Base-by-base conservation (phyloP, 2,888 invertebrate genomes). In the Imbricaverruca yamaguchii region DNA sequence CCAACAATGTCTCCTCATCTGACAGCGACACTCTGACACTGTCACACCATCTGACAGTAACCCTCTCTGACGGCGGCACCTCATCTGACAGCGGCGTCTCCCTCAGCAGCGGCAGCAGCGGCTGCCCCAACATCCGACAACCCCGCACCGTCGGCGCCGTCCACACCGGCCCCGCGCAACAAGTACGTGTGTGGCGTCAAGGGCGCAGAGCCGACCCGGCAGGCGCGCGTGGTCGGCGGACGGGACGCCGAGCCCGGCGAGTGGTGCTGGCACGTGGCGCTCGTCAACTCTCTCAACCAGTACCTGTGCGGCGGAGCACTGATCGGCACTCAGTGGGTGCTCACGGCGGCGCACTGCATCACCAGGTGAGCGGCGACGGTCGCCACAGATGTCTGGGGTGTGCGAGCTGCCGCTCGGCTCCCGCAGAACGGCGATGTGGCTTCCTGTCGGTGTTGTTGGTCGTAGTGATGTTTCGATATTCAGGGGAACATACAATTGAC, bases 211-310 rank as follows among this genome's bases (percentile, higher is more conserved):
- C 88, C 92, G 79, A 88, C 89, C 88, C 89, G 87, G 11, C 86
- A 87, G 1, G 84, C 83, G 0, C 88, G 92, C 23, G 95, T 96
- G 83, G 95, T 96, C 84, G 96, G 96, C 18, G 96, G 96, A n/a
- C 93, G 93, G 87, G 96, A 96, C 87, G 94, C 96, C 2, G 93
- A 92, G 85, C 93, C 95, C 82, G 95, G 94, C 79, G 96, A 96
- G 89, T 96, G 96, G 95, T 96, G 96, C 88, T 96, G 96, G 96
- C 95, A 95, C 89, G 94, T 94, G 84, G 96, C 96, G 0, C 90
- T 96, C 84, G 96, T 96, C 87, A 96, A 96, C 88, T 94, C 95
- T 0, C 89, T 95, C 82, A 96, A 96, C 89, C 96, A 96, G 88
- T 96, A 96, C 88, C 90, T 96, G 74, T 96, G 96, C 87, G 96